Conservation (phyloP, 1,140 invertebrate genomes). For the Hycleus phaleratus region DNA sequence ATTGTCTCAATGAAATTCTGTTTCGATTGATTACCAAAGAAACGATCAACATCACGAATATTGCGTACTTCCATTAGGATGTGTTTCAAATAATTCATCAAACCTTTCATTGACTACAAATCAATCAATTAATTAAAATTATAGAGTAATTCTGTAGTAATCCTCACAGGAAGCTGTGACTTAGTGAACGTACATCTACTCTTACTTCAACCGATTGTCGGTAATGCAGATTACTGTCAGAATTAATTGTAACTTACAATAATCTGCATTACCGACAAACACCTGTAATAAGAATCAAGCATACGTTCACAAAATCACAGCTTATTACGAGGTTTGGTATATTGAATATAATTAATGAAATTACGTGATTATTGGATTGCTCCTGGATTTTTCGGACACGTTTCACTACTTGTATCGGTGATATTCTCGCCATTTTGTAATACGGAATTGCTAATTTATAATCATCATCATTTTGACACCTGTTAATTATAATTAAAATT, state of each 20-base stretch:
- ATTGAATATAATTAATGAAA: neutral
- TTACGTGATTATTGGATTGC: conserved; percentile 30
- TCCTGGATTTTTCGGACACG: conserved; percentile 40
- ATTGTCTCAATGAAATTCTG: conserved; percentile 48
- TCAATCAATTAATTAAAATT: neutral
- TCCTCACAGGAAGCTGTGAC: too few relatives aligned
- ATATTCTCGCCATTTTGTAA: conserved; percentile 51
- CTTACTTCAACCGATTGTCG: too few relatives aligned
- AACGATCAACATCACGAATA: conserved; percentile 42
- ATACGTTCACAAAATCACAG: too few relatives aligned
- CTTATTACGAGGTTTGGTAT: too few relatives aligned
- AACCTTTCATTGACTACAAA: conserved; percentile 41
- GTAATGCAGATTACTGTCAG: too few relatives aligned
- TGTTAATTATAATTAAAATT: conserved; percentile 1
- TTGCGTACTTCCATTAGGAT: conserved; percentile 41
- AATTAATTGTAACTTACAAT: too few relatives aligned
- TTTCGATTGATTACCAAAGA: conserved; percentile 38
- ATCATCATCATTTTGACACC: conserved; percentile 41
- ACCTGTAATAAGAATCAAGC: too few relatives aligned
- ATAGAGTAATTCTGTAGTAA: too few relatives aligned
- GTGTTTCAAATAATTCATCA: conserved; percentile 47
- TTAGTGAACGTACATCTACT: too few relatives aligned
- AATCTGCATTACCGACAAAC: too few relatives aligned
- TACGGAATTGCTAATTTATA: conserved; percentile 52
- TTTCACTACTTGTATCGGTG: conserved; percentile 44